These are phyloP conservation scores for Drosophila anomelani DNA, from an alignment of 2,888 invertebrate species.

Conservation along the genomic window DNA sequence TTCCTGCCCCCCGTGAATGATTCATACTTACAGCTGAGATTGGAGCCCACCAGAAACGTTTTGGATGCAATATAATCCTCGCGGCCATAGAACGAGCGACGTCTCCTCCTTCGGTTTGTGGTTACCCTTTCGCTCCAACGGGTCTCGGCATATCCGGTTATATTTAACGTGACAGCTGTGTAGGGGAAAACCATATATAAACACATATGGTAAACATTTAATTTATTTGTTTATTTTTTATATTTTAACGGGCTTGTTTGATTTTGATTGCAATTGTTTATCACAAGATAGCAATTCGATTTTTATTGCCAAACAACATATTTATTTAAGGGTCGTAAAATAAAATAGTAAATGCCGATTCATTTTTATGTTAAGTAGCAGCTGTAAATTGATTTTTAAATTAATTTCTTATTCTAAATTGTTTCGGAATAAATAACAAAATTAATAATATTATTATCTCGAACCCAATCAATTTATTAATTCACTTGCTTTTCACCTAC, in stretches of 20 bases:
- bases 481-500: background rate
- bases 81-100: constrained; percentile 53
- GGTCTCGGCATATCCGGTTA: constrained; percentile 69
- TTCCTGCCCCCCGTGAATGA: background rate
- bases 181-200: background rate
- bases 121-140: constrained; percentile 56
- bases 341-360: too few relatives aligned
- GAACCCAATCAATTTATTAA: background rate
- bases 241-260: background rate
- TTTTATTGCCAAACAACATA: constrained; percentile 3
- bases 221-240: background rate
- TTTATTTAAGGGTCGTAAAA: background rate
- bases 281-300: background rate
- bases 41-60: constrained; percentile 85
- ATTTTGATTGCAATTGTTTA: background rate
- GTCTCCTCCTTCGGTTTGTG: constrained; percentile 6
- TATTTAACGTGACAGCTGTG: constrained; percentile 63
- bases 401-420: background rate
- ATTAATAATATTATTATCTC: background rate
- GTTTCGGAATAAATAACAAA: too few relatives aligned
- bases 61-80: constrained; percentile 85
- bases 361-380: background rate
- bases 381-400: background rate
- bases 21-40: constrained; percentile 60
- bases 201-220: constrained; percentile 5